Base-by-base conservation (phyloP, 2,113 vertebrate species). In the Cyprinodon tularosa region DNA sequence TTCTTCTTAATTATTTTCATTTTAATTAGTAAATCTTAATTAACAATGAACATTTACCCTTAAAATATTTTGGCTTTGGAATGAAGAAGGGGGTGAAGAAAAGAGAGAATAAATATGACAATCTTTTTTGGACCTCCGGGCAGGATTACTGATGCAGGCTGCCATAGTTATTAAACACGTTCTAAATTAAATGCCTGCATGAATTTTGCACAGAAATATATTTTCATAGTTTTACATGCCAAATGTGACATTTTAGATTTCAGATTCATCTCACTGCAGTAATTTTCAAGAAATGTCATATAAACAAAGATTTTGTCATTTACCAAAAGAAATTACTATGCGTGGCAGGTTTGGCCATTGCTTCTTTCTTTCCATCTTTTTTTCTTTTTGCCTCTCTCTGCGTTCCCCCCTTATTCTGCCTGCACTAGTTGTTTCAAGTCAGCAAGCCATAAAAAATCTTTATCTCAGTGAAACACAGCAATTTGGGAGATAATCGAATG, bases 371-470 rank as follows among this genome's bases (percentile, higher is more conserved):
- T 90, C 85, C 86, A 83, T 90, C 82, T 82, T 42, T 83, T 47
- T 83, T 71, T 82, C 59, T 82, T 72, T 78, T 71, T 80, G 80
- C 93, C 95, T 86, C 87, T 86, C 84, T 76, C 89, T 89, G 79
- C 84, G 88, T 90, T 88, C 79, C 89, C 83, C 87, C 87, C 83
- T 57, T 86, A 87, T 95, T 95, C 95, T 96, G 94, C 95, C 95
- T 97, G 94, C 93, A 93, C 94, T 94, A 94, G 95, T 96, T 97
- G 97, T 96, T 98, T 98, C 96, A 97, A 98, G 96, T 97, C 97
- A 97, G 97, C 96, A 97, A 98, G 97, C 97, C 97, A 98, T 99
- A 98, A 99, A 98, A 98, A 97, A 97, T 98, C 97, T 99, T 99
- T 99, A 98, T 99, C 98, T 99, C 97, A 96, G 96, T 96, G 97